Conservation (phyloP, 2,888 invertebrate genomes). For the Rhimphoctona megacephalus region DNA sequence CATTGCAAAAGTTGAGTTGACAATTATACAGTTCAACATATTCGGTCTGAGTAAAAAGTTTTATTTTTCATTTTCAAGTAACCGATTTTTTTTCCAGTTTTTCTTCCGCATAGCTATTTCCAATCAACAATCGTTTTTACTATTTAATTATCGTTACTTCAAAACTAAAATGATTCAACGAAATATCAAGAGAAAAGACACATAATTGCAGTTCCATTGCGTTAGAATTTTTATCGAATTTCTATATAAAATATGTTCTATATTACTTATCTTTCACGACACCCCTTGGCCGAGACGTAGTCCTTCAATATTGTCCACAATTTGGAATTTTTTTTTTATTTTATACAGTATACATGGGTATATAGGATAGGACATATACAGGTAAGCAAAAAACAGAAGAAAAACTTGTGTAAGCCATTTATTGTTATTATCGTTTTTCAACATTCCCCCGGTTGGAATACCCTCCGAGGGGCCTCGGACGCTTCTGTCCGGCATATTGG, state of each 20-base stretch:
- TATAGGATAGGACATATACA: not conserved
- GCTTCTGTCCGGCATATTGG: not conserved
- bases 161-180: not conserved
- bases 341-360: not conserved
- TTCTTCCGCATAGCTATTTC: not conserved
- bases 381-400: not conserved
- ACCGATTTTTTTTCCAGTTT: not conserved
- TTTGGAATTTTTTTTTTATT: not conserved
- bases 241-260: not conserved
- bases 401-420: not conserved
- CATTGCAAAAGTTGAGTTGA: not conserved
- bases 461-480: no score
- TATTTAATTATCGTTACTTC: not conserved
- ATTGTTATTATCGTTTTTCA: not conserved
- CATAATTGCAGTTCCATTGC: not conserved
- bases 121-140: not conserved
- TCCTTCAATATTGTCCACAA: not conserved
- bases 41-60: not conserved
- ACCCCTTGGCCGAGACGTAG: not conserved
- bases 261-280: not conserved
- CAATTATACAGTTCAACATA: not conserved
- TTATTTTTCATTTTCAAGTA: not conserved
- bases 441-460: not conserved
- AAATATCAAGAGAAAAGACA: not conserved
- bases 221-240: not conserved